Conservation (phyloP, 1,140 invertebrate species). For the Asbolus verrucosus region DNA sequence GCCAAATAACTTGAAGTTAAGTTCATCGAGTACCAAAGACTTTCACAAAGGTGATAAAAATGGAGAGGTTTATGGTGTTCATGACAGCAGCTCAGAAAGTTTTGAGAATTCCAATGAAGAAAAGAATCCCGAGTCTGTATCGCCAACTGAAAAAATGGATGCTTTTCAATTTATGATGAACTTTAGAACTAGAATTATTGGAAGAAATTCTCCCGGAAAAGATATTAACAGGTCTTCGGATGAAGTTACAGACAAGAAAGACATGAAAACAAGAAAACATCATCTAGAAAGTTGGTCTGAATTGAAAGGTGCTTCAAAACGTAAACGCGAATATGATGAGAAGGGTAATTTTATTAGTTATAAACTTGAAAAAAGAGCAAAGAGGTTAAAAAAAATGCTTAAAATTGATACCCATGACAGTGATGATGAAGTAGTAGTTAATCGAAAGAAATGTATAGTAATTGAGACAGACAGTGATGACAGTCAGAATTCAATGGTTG, state of each 20-base stretch:
- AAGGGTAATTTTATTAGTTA: conserved; percentile 67
- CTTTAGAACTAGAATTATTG: conserved; percentile 71
- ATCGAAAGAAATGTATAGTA: conserved; percentile 10
- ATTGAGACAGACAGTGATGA: conserved; percentile 22
- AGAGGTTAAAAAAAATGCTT: conserved; percentile 68
- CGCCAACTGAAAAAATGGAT: conserved; percentile 61
- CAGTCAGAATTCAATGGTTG: neutral
- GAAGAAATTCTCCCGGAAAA: conserved; percentile 72
- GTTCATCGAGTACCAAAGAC: too few relatives aligned
- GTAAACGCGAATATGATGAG: conserved; percentile 68
- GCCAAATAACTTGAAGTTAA: too few relatives aligned
- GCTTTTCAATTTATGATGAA: conserved; percentile 75
- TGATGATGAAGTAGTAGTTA: conserved; percentile 12
- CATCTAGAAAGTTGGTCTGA: conserved; percentile 71
- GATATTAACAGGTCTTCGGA: conserved; percentile 57
- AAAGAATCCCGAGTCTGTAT: neutral
- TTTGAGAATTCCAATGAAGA: neutral
- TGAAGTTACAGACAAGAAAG: conserved; percentile 60
- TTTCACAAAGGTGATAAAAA: too few relatives aligned
- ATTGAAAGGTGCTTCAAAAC: conserved; percentile 68
- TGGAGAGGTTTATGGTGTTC: neutral
- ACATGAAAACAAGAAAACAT: conserved; percentile 65
- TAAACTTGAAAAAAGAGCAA: conserved; percentile 70
- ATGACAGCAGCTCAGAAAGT: too few relatives aligned
- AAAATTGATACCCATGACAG: conserved; percentile 47